Evolutionary conservation across 2,888 invertebrate genomes (phyloP).

Genomic region (Margaritifera margaritifera): DNA sequence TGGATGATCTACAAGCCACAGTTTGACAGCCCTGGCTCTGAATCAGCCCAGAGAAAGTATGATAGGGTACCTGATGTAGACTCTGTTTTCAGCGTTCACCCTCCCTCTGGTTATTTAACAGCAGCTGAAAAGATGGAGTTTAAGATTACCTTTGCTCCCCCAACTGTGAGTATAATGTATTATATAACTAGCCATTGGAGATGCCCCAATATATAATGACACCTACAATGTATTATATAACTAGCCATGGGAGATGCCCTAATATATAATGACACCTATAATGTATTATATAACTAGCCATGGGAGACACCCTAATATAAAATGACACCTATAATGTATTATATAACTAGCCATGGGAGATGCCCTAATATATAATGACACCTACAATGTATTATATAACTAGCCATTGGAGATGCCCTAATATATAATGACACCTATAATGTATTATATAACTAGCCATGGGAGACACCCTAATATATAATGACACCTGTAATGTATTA

Average conservation of each 20-base stretch:
- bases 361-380: constrained; percentile 26
- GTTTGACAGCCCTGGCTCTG: constrained; percentile 49
- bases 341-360: background rate
- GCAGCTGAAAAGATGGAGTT: constrained; percentile 59
- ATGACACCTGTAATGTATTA: constrained; percentile 8
- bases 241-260: background rate
- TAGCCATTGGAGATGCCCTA: background rate
- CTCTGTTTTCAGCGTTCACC: constrained; percentile 68
- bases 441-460: too few species aligned
- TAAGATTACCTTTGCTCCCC: constrained; percentile 69
- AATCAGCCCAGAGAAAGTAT: constrained; percentile 22
- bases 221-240: background rate
- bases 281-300: background rate
- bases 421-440: background rate
- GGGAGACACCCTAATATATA: constrained; percentile 16
- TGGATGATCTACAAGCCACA: constrained; percentile 71
- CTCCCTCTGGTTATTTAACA: constrained; percentile 60
- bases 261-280: constrained; percentile 34
- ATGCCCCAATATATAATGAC: background rate
- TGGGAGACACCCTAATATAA: background rate
- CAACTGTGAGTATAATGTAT: constrained; percentile 51
- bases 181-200: background rate
- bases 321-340: background rate
- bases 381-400: background rate
- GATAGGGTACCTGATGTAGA: constrained; percentile 65